These are phyloP conservation scores for Petromus typicus DNA, from an alignment of 2,113 vertebrate genomes.

Conservation along the genomic window DNA sequence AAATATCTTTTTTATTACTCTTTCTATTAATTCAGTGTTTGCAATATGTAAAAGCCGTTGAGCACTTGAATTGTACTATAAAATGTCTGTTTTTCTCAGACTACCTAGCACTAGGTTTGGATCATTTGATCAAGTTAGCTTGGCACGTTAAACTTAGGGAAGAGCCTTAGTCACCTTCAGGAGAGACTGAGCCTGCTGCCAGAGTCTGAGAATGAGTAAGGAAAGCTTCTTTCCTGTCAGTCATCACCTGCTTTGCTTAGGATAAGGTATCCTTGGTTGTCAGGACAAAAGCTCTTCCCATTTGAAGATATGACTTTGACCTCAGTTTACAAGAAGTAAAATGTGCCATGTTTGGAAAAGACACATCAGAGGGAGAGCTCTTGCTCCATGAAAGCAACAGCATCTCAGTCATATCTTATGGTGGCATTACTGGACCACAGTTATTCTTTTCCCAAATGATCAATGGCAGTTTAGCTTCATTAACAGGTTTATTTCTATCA, in stretches of 20 bases:
- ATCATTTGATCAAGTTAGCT: background rate
- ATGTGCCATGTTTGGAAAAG: background rate
- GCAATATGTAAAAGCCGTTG: background rate
- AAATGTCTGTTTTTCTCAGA: background rate
- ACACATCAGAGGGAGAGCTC: background rate
- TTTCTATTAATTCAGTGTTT: background rate
- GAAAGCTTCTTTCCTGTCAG: background rate
- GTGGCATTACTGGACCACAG: background rate
- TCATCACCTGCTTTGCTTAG: background rate
- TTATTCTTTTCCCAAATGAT: background rate
- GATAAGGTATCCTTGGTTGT: background rate
- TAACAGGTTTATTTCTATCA: background rate
- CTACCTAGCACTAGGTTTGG: background rate
- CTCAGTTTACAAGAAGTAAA: background rate
- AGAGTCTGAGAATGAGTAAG: accelerated
- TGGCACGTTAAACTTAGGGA: background rate
- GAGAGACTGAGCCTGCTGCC: background rate
- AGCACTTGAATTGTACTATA: background rate
- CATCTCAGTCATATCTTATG: background rate
- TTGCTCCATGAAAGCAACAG: background rate
- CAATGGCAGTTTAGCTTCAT: background rate
- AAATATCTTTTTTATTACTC: background rate
- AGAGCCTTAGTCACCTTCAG: background rate
- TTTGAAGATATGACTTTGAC: background rate
- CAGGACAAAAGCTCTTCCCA: background rate